Percentiles rank a stretch among this genome's conserved stretches.
phyloP scores from a whole-genome alignment of 2,888 invertebrate genomes.

The Drosophila monieri region DNA sequence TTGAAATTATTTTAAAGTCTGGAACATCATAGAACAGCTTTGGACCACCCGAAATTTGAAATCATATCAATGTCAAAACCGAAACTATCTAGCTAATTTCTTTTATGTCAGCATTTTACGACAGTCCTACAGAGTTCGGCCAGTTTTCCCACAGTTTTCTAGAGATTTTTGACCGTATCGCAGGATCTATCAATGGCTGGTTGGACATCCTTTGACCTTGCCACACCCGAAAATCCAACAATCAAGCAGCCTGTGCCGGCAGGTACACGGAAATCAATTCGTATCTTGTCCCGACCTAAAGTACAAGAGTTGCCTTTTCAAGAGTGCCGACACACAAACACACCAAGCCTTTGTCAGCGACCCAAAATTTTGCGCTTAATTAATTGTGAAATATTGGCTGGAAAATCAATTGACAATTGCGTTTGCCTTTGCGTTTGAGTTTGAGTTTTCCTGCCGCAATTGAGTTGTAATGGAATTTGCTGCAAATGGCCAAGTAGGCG shows the following conservation, averaged over 20 bases:
- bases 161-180: conserved; percentile 41
- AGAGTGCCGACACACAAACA: conserved; percentile 42
- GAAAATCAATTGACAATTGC: conserved; percentile 47
- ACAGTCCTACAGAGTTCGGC: conserved; percentile 49
- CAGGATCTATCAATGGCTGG: conserved; percentile 58
- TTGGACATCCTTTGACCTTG: conserved; percentile 58
- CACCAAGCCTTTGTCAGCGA: conserved; percentile 32
- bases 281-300: conserved; percentile 39
- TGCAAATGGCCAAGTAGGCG: conserved; percentile 51
- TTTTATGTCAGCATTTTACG: conserved; percentile 45
- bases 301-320: conserved; percentile 42
- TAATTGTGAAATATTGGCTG: conserved; percentile 70
- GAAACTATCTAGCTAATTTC: conserved; percentile 44
- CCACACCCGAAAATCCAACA: conserved; percentile 52
- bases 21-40: background rate
- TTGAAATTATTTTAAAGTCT: background rate
- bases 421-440: background rate
- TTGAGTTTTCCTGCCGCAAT: conserved; percentile 47
- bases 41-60: conserved; percentile 28
- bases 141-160: conserved; percentile 28
- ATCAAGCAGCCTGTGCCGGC: conserved; percentile 22
- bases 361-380: conserved; percentile 72
- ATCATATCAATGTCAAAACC: conserved; percentile 31
- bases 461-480: conserved; percentile 66
- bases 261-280: conserved; percentile 58